Evolutionary conservation across 1,140 invertebrate genomes (phyloP).

Genomic region (Leptopilina boulardi): DNA sequence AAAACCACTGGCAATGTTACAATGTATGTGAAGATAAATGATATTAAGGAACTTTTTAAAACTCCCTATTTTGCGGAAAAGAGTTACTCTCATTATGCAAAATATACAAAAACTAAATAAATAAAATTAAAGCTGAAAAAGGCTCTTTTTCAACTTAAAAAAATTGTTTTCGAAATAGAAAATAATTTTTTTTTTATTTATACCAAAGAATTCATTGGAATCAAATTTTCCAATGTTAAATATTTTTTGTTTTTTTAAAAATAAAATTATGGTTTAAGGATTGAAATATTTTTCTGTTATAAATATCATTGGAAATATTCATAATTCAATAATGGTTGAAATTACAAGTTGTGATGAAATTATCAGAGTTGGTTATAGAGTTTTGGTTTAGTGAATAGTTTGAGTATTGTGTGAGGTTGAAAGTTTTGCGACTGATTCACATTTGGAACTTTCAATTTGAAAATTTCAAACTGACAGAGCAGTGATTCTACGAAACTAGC

Average conservation of each 20-base stretch:
- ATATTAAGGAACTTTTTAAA: neutral
- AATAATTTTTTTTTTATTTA: too few species aligned
- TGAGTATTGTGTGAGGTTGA: neutral
- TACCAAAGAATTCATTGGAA: too few species aligned
- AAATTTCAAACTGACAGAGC: neutral
- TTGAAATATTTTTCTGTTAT: too few species aligned
- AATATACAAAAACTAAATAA: neutral
- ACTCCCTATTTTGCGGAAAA: neutral
- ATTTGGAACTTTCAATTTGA: conserved; percentile 6
- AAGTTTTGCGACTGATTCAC: neutral
- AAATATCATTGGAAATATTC: neutral
- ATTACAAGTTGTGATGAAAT: neutral
- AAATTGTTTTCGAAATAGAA: too few species aligned
- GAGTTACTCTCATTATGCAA: neutral
- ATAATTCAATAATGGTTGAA: neutral
- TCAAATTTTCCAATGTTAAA: too few species aligned
- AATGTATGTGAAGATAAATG: conserved; percentile 12
- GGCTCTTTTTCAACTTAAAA: too few species aligned
- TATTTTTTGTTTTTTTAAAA: too few species aligned
- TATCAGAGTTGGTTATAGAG: neutral
- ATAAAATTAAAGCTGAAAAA: too few species aligned
- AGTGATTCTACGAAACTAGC: neutral
- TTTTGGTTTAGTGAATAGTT: neutral
- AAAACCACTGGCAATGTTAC: conserved; percentile 21
- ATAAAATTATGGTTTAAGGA: too few species aligned